Percentiles rank a stretch among this genome's conserved stretches.
Conservation (phyloP, 2,888 invertebrate genomes). For the Endotricha flammealis region DNA sequence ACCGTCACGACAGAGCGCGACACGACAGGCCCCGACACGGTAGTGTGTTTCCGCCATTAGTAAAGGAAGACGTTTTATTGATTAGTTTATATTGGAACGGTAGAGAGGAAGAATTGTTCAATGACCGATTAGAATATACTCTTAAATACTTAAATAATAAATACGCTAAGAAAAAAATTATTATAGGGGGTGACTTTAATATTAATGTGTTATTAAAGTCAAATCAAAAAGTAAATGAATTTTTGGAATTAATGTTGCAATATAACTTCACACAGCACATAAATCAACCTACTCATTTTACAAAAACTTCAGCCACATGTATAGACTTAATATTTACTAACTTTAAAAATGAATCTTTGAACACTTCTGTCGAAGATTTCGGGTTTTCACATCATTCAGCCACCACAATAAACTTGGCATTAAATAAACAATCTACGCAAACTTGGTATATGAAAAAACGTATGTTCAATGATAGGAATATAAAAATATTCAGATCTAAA, state of each 20-base stretch:
- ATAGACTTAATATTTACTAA: slow-evolving; percentile 14
- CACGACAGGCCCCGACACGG: no score
- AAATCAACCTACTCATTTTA: slow-evolving; percentile 10
- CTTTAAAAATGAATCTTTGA: slow-evolving; percentile 1
- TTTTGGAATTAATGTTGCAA: slow-evolving; percentile 10
- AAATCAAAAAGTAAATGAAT: neutral
- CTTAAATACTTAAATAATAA: slow-evolving; percentile 11
- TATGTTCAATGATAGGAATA: slow-evolving; percentile 8
- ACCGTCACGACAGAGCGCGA: no score
- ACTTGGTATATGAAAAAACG: neutral
- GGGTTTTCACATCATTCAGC: slow-evolving; percentile 7
- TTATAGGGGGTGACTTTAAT: slow-evolving; percentile 9
- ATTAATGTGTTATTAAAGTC: slow-evolving; percentile 4
- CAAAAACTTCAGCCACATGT: slow-evolving; percentile 8
- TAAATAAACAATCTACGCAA: neutral
- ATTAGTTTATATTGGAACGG: slow-evolving; percentile 15
- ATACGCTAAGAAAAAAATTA: slow-evolving; percentile 6
- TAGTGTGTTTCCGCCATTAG: no score
- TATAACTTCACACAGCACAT: slow-evolving; percentile 8
- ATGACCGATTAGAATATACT: slow-evolving; percentile 5
- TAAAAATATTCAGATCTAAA: slow-evolving; percentile 9
- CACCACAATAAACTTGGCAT: neutral
- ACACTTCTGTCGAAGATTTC: slow-evolving; percentile 2
- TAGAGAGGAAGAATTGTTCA: slow-evolving; percentile 12
- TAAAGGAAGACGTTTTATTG: slow-evolving; percentile 11